These are phyloP conservation scores for Bombyx huttoni DNA, from an alignment of 2,888 invertebrate genomes.

Conservation along the genomic window DNA sequence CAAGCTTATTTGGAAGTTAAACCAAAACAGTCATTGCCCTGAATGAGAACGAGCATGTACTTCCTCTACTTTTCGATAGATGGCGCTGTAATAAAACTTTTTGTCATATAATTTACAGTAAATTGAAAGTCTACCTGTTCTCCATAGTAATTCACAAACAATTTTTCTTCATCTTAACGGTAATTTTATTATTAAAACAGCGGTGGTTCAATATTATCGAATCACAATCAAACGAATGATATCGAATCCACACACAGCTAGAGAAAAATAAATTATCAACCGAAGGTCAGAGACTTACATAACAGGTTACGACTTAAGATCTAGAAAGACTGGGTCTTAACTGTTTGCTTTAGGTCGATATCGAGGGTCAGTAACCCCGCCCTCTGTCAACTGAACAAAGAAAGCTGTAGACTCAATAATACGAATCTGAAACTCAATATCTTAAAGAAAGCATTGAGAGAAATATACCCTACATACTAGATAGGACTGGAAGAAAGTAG, in stretches of 20 bases:
- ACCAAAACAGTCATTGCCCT: too few relatives aligned
- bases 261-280: not conserved
- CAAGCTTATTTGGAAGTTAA: not conserved
- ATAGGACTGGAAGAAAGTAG: too few relatives aligned
- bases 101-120: not conserved
- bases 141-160: too few relatives aligned
- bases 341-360: slow-evolving; percentile 36
- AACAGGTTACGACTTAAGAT: not conserved
- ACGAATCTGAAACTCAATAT: not conserved
- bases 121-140: too few relatives aligned
- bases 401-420: slow-evolving; percentile 10
- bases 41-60: too few relatives aligned
- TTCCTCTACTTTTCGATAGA: not conserved
- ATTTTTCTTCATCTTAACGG: too few relatives aligned
- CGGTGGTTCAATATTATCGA: too few relatives aligned
- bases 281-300: not conserved
- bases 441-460: not conserved
- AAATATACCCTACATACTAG: too few relatives aligned
- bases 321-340: slow-evolving; percentile 11
- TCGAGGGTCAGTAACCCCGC: slow-evolving; percentile 31
- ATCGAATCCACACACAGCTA: not conserved
- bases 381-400: slow-evolving; percentile 27
- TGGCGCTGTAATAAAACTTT: not conserved
- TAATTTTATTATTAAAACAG: too few relatives aligned
- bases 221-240: too few relatives aligned